These are phyloP conservation scores for Cantharis flavilabris DNA, from an alignment of 2,888 invertebrate genomes.

Conservation along the genomic window DNA sequence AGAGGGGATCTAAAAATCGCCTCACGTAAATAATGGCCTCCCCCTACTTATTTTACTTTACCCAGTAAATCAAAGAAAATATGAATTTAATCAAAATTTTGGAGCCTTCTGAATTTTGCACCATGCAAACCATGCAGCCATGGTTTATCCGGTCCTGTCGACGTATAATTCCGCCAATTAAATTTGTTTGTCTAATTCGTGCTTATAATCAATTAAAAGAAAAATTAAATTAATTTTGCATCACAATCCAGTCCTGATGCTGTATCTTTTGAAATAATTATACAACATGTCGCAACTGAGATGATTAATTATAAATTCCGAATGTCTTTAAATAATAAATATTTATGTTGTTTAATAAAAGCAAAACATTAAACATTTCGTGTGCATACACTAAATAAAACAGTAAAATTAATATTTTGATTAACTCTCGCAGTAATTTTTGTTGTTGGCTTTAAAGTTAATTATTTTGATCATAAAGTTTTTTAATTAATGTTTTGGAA, in stretches of 20 bases:
- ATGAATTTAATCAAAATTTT: too few species aligned
- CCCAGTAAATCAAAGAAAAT: too few species aligned
- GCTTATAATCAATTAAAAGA: neutral
- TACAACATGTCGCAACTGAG: neutral
- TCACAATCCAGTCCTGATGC: neutral
- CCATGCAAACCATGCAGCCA: too few species aligned
- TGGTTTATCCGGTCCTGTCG: too few species aligned
- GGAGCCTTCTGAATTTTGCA: too few species aligned
- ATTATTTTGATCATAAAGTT: neutral
- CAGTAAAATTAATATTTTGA: neutral
- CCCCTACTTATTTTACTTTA: too few species aligned
- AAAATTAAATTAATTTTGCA: neutral
- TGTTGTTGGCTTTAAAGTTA: neutral
- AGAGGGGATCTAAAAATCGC: too few species aligned
- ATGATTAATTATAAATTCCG: neutral
- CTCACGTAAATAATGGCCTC: too few species aligned
- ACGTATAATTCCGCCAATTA: neutral
- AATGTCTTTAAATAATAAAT: neutral
- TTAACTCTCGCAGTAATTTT: neutral
- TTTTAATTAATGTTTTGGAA: neutral
- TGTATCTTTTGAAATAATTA: neutral
- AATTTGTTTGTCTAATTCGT: neutral
- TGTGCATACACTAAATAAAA: neutral
- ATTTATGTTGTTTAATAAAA: neutral
- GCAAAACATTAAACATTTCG: neutral